phyloP scores from a whole-genome alignment of 1,140 invertebrate genomes.

The Adoxophyes honmai region DNA sequence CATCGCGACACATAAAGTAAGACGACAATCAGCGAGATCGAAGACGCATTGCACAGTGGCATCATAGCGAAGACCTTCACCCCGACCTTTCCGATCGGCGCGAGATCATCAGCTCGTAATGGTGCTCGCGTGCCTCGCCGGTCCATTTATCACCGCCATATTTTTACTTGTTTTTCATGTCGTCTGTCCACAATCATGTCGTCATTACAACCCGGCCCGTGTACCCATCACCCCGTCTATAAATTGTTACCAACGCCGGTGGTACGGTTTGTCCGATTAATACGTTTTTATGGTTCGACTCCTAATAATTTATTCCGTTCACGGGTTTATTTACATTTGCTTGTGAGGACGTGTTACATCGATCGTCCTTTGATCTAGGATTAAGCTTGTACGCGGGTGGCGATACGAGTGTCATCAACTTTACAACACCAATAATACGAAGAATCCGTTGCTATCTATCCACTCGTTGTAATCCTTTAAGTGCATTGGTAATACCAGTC shows the following conservation, averaged over 20 bases:
- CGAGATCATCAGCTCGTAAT: slow-evolving; percentile 49
- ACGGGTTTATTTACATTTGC: slow-evolving; percentile 12
- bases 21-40: not conserved
- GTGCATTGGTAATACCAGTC: too few species aligned
- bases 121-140: slow-evolving; percentile 53
- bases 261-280: slow-evolving; percentile 54
- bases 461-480: too few species aligned
- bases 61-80: slow-evolving; percentile 19
- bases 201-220: slow-evolving; percentile 64
- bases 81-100: slow-evolving; percentile 41
- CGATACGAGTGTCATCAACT: not conserved
- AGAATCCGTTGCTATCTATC: not conserved
- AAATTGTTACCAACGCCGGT: slow-evolving; percentile 66
- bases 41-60: not conserved
- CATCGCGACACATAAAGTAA: too few species aligned
- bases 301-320: slow-evolving; percentile 10
- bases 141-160: slow-evolving; percentile 67
- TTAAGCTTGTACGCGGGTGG: slow-evolving; percentile 5
- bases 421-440: not conserved
- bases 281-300: slow-evolving; percentile 53
- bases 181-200: slow-evolving; percentile 68
- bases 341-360: slow-evolving; percentile 12
- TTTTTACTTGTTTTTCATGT: slow-evolving; percentile 71
- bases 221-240: slow-evolving; percentile 59
- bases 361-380: slow-evolving; percentile 13